phyloP scores from a whole-genome alignment of 2,113 vertebrate genomes.

The Grallaria varia region DNA sequence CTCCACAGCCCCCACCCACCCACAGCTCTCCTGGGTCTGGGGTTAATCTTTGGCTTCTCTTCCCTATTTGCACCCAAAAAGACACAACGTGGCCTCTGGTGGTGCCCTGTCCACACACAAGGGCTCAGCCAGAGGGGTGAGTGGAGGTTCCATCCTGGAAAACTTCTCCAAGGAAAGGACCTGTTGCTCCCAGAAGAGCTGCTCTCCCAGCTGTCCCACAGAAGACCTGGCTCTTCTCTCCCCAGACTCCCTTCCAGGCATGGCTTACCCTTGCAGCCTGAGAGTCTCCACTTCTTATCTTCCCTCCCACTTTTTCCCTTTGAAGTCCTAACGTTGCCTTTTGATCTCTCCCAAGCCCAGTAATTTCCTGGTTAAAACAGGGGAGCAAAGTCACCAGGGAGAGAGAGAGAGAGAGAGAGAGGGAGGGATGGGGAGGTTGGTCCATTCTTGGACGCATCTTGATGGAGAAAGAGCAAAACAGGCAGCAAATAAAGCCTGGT shows the following conservation, averaged over 20 bases:
- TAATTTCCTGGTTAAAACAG: background rate
- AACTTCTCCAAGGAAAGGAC: background rate
- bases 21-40: background rate
- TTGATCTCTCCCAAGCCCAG: background rate
- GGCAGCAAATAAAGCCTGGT: background rate
- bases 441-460: background rate
- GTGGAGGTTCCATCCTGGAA: background rate
- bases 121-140: background rate
- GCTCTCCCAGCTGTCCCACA: background rate
- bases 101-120: rapidly evolving
- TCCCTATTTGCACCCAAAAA: background rate
- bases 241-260: background rate
- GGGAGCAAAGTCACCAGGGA: background rate
- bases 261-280: background rate
- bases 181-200: background rate
- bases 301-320: conserved; percentile 11
- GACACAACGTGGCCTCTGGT: rapidly evolving
- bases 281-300: background rate
- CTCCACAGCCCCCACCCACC: background rate
- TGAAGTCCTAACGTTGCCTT: conserved; percentile 10
- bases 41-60: background rate
- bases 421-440: background rate
- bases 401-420: background rate
- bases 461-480: background rate
- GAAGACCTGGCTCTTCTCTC: background rate